Conservation (phyloP, 2,888 invertebrate species). For the Campoletis raptor region DNA sequence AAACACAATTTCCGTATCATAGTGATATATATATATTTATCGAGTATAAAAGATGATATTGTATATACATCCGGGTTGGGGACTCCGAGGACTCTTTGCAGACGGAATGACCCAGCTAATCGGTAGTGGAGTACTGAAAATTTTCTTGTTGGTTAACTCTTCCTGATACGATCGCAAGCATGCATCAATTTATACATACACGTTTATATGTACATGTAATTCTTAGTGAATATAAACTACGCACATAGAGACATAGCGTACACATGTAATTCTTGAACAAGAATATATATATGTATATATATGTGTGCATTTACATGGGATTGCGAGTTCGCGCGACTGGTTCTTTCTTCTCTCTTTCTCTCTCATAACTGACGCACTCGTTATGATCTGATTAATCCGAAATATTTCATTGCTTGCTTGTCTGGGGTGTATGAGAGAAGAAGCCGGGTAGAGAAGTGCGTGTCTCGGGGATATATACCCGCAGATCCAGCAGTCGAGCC, state of each 20-base stretch:
- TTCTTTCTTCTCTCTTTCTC: conserved; percentile 63
- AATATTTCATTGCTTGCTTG: conserved; percentile 72
- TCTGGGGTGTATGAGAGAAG: conserved; percentile 41
- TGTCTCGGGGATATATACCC: conserved; percentile 62
- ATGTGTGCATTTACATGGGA: conserved; percentile 13
- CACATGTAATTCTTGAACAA: conserved; percentile 15
- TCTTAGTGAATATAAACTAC: conserved; percentile 9
- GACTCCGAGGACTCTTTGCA: conserved; percentile 57
- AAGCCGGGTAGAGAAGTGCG: conserved; percentile 58
- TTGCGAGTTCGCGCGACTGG: conserved; percentile 72
- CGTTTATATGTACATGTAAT: neutral
- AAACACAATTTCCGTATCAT: conserved; percentile 53
- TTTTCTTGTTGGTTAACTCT: conserved; percentile 56
- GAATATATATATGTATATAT: neutral
- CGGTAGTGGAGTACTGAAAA: conserved; percentile 54
- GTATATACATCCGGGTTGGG: conserved; percentile 46
- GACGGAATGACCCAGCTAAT: conserved; percentile 63
- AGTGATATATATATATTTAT: conserved; percentile 22
- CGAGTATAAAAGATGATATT: conserved; percentile 9
- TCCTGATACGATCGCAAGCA: conserved; percentile 53
- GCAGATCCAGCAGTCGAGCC: conserved; percentile 61
- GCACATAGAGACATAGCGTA: conserved; percentile 26
- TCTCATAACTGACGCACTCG: conserved; percentile 66
- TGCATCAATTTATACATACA: conserved; percentile 45
- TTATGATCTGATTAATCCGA: conserved; percentile 77